Evolutionary conservation across 1,140 invertebrate genomes (phyloP), one percentile per base, ranked within the genome.

Genomic region (Euwallacea fornicatus): DNA sequence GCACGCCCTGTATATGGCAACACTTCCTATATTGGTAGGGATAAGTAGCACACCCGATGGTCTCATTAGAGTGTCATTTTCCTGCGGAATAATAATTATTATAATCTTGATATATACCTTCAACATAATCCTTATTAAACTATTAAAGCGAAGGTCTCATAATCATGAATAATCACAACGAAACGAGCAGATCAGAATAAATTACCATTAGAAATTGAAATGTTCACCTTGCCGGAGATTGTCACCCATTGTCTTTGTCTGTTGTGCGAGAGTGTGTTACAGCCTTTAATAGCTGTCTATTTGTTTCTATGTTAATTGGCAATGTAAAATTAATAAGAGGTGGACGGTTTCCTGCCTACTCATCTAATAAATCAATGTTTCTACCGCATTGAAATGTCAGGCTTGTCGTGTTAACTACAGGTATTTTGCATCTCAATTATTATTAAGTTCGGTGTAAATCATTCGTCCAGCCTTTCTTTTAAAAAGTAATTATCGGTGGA

Each of bases 371-470:
- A 50, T 50, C 9, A 50, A 50, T 50, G 9, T 11, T 13, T 50
- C 46, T 10, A 50, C 46, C 13, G 46, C 9, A 50, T 50, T 13
- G 46, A 50, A 33, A 33, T 33, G 21, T 33, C 21, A 33, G 21
- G 21, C 21, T 33, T 33, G 21, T 33, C 21, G 21, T 33, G 21
- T 33, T 33, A 33, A 33, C 21, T 33, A 33, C 21, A 33, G 21
- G 21, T 33, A 50, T 50, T n/a, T 50, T 50, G 46, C 46, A 50
- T 50, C 46, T 50, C 46, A 50, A 50, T 50, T 50, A 50, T 11
- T 50, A 11, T 50, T 50, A 10, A 50, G 9, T 11, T 6, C 3
- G 9, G 46, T 50, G 6, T 11, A 50, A 50, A 13, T 50, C 46
- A 13, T 11, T 13, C 9, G 46, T 13, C 13, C 9, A 50, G 9